Evolutionary conservation across 2,113 vertebrate genomes (phyloP).

Genomic region (Oncorhynchus masou): DNA sequence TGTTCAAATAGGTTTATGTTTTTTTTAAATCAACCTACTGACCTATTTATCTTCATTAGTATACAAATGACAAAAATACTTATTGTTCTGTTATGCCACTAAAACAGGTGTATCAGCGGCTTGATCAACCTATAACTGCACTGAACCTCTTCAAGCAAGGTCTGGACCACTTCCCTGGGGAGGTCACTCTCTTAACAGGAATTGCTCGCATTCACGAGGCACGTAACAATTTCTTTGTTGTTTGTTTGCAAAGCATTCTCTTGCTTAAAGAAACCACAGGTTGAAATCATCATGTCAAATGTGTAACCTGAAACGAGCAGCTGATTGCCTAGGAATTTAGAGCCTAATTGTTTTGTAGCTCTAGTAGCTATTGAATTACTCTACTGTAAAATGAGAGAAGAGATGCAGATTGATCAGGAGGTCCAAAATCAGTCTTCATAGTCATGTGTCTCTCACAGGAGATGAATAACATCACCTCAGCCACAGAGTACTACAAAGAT

Average conservation of each 20-base stretch:
- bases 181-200: conserved; percentile 90
- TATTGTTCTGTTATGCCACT: conserved; percentile 5
- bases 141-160: conserved; percentile 94
- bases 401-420: neutral
- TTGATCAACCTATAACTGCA: conserved; percentile 94
- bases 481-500: conserved; percentile 93
- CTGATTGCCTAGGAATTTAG: too few species aligned
- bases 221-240: neutral
- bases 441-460: conserved; percentile 72
- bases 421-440: neutral
- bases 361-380: too few species aligned
- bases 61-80: neutral
- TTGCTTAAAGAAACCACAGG: too few species aligned
- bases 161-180: conserved; percentile 91
- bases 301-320: neutral
- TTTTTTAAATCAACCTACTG: neutral
- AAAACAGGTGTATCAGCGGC: conserved; percentile 86
- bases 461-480: conserved; percentile 87
- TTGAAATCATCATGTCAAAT: too few species aligned
- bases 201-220: conserved; percentile 95
- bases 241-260: too few species aligned
- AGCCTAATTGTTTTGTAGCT: too few species aligned
- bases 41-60: neutral
- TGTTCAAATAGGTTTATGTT: neutral
- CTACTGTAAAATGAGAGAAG: too few species aligned